These are phyloP conservation scores for Microplitis mediator DNA, from an alignment of 1,140 invertebrate genomes.

Conservation along the genomic window DNA sequence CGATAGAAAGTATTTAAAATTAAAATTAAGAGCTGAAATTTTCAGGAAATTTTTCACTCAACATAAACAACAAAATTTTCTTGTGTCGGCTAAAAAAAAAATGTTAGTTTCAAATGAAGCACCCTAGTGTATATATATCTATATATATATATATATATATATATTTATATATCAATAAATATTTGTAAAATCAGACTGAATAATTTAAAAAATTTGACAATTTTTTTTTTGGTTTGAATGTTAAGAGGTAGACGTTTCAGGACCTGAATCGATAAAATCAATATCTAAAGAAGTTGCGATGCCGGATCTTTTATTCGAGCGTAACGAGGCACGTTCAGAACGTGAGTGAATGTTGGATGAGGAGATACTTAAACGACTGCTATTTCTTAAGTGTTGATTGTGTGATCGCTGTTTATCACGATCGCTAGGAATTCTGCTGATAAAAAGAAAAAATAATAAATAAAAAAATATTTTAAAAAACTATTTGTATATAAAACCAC, in stretches of 20 bases:
- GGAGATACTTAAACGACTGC: conserved; percentile 44
- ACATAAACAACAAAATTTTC: no score
- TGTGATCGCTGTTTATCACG: conserved; percentile 15
- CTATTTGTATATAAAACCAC: not conserved
- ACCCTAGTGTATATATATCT: no score
- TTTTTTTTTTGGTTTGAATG: not conserved
- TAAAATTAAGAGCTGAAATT: no score
- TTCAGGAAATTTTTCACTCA: no score
- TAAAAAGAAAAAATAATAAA: not conserved
- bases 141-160: no score
- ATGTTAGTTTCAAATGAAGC: no score
- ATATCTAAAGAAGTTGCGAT: conserved; percentile 42
- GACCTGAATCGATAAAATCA: conserved; percentile 54
- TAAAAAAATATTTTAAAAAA: not conserved
- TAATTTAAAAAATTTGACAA: conserved; percentile 1
- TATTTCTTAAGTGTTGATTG: conserved; percentile 32
- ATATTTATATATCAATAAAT: no score
- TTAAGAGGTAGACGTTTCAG: conserved; percentile 53
- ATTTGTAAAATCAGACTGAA: no score
- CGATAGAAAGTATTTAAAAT: no score
- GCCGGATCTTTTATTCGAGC: conserved; percentile 36
- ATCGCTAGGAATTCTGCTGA: not conserved
- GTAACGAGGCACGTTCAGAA: conserved; percentile 36
- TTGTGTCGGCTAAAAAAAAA: no score
- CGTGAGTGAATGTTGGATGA: conserved; percentile 29